These are phyloP conservation scores for Eupithecia tripunctaria DNA, from an alignment of 2,888 invertebrate species.

Conservation along the genomic window DNA sequence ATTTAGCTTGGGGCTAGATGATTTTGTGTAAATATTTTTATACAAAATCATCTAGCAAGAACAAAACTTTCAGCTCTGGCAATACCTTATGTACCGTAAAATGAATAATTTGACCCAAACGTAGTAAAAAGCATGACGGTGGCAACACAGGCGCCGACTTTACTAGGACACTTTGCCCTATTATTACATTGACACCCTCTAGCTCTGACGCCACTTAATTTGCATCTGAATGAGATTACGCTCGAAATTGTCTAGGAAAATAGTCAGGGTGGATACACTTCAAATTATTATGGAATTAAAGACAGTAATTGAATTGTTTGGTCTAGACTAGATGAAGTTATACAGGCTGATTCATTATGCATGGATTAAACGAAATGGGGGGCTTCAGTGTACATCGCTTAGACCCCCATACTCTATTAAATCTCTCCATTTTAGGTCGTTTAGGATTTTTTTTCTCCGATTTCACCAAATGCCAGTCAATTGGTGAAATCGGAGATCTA, in stretches of 20 bases:
- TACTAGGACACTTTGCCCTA: constrained; percentile 35
- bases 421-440: too few species aligned
- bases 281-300: neutral
- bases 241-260: constrained; percentile 21
- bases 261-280: neutral
- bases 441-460: too few species aligned
- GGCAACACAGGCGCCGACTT: constrained; percentile 30
- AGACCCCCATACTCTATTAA: too few species aligned
- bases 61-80: neutral
- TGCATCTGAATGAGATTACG: constrained; percentile 35
- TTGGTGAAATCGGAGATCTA: too few species aligned
- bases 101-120: neutral
- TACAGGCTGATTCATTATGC: neutral
- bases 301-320: neutral
- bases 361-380: too few species aligned
- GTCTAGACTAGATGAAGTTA: neutral
- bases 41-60: neutral
- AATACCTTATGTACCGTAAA: neutral
- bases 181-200: constrained; percentile 37
- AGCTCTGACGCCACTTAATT: constrained; percentile 35
- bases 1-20: neutral
- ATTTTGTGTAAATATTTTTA: neutral
- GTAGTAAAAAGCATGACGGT: constrained; percentile 6
- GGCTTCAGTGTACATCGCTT: too few species aligned
- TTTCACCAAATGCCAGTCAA: too few species aligned